Evolutionary conservation across 2,888 invertebrate species (phyloP), one percentile per base, ranked within the genome.

Genomic region (Pasiphila rectangulata): DNA sequence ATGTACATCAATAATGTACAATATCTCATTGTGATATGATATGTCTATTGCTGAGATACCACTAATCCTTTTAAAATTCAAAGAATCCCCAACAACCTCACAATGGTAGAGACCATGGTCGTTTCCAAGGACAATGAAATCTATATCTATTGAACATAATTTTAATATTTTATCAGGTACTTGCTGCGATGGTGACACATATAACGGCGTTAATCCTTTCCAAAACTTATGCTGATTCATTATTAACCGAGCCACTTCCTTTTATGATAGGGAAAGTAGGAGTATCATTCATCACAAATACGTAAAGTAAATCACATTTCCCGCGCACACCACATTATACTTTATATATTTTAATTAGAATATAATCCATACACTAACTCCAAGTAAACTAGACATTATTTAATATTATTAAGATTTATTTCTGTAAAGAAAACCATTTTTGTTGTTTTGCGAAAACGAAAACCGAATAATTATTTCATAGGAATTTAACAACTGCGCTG

Each of bases 11-110:
- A 93, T 90, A 48, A 91, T 80, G 70, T 91, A 93, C 34, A 93
- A 75, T 61, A 89, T 75, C 58, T 90, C 83, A 62, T 90, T 89
- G 68, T 91, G 90, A 63, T 90, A 89, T 58, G 92, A 91, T 72
- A 94, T 90, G 80, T 93, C 93, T 57, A 91, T 81, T 17, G 91
- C 91, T 57, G 83, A 82, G 54, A 91, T 82, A 50, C 90, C 88
- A 36, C 83, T 79, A 40, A 89, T 79, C 69, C 81, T 90, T 53
- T 82, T 82, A 59, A 89, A 83, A 54, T 83, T 69, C 50, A 88
- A 69, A 19, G 72, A 72, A 51, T 84, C 78, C 6, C 83, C 79
- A 56, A 77, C 69, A 58, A 79, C 72, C 58, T 74, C 75, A 57
- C 87, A 85, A 55, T 73, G 71, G 65, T 87, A 88, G n/a, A 88